These are phyloP conservation scores for Percopsis transmontana DNA, from an alignment of 2,113 vertebrate species.

Conservation along the genomic window DNA sequence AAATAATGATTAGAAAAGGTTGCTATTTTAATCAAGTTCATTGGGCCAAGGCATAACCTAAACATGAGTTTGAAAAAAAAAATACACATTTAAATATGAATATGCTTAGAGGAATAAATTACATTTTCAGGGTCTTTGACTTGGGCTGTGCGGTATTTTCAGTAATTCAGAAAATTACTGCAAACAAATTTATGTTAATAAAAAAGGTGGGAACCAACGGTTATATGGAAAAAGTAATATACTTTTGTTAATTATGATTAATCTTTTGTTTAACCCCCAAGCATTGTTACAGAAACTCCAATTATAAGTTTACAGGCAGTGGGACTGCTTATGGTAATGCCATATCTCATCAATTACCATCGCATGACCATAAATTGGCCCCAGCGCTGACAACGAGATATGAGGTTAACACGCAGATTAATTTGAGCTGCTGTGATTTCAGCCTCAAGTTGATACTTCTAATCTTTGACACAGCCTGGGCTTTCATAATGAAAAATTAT, in stretches of 20 bases:
- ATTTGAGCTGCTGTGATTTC: slow-evolving; percentile 75
- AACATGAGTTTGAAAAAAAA: slow-evolving; percentile 19
- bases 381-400: slow-evolving; percentile 64
- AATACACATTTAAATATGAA: slow-evolving; percentile 9
- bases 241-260: slow-evolving; percentile 76
- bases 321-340: slow-evolving; percentile 70
- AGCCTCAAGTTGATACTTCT: slow-evolving; percentile 70
- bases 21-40: slow-evolving; percentile 26
- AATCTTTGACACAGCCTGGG: slow-evolving; percentile 64
- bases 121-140: slow-evolving; percentile 53
- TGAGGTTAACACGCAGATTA: slow-evolving; percentile 76
- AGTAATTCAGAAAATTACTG: slow-evolving; percentile 66
- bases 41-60: slow-evolving; percentile 18
- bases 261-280: slow-evolving; percentile 71
- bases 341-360: slow-evolving; percentile 75
- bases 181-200: slow-evolving; percentile 68
- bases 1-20: slow-evolving; percentile 28
- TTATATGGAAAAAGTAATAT: slow-evolving; percentile 69
- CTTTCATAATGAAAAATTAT: slow-evolving; percentile 57
- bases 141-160: slow-evolving; percentile 57
- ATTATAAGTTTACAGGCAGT: slow-evolving; percentile 77
- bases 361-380: slow-evolving; percentile 71
- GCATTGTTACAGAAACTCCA: slow-evolving; percentile 75
- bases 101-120: slow-evolving; percentile 42
- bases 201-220: slow-evolving; percentile 70